Evolutionary conservation across 2,113 vertebrate genomes (phyloP).

Genomic region (Pygoscelis antarcticus): DNA sequence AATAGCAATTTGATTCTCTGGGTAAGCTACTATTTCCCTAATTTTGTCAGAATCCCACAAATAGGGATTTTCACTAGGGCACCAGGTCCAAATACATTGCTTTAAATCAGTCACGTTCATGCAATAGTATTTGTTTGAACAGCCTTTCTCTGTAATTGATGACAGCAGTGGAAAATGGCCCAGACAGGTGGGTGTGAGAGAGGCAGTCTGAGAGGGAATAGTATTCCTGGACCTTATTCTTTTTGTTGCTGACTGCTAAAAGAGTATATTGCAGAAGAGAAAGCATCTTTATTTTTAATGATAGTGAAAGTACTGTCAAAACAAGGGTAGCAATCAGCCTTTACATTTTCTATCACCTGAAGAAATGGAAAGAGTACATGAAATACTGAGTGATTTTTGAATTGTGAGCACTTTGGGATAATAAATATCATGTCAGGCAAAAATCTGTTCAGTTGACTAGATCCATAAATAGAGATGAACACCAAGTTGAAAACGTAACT

Average conservation of each 20-base stretch:
- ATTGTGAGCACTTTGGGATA: background rate
- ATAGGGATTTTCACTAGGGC: background rate
- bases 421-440: background rate
- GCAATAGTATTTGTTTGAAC: background rate
- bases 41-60: background rate
- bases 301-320: background rate
- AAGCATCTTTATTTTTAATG: background rate
- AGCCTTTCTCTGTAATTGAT: background rate
- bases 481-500: background rate
- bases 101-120: background rate
- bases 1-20: background rate
- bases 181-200: background rate
- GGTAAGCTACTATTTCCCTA: background rate
- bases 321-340: background rate
- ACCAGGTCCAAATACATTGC: background rate
- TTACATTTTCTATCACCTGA: background rate
- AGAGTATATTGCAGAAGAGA: background rate
- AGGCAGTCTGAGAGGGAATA: background rate
- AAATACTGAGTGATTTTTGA: background rate
- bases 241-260: background rate
- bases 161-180: background rate
- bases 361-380: background rate
- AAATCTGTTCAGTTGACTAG: background rate
- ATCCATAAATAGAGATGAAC: background rate
- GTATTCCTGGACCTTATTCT: background rate